Conservation (phyloP, 1,140 invertebrate species). For the Ceratosolen solmsi region DNA sequence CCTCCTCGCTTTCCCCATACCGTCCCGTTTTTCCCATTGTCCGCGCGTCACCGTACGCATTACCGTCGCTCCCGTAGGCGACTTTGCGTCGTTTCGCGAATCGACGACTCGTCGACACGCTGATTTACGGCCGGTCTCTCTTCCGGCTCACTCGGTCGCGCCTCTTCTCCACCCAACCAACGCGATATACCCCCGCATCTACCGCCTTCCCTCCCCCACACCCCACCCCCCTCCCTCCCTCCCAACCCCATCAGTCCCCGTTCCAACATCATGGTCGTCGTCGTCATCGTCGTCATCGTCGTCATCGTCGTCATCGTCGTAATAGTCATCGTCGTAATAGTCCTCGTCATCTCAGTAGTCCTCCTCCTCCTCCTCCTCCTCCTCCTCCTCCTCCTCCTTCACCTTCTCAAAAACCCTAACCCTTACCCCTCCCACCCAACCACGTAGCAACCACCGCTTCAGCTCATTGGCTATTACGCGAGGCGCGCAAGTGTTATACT, state of each 20-base stretch:
- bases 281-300: too few relatives aligned
- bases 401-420: background rate
- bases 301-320: too few relatives aligned
- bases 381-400: background rate
- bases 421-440: too few relatives aligned
- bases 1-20: background rate
- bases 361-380: background rate
- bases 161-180: background rate
- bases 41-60: background rate
- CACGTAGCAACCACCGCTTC: background rate
- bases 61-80: background rate
- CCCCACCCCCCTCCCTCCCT: too few relatives aligned
- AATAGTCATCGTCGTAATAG: too few relatives aligned
- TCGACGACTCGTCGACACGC: constrained; percentile 19
- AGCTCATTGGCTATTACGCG: background rate
- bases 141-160: constrained; percentile 24
- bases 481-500: background rate
- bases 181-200: background rate
- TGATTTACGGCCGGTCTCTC: constrained; percentile 29
- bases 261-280: too few relatives aligned
- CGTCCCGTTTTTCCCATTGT: background rate
- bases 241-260: too few relatives aligned
- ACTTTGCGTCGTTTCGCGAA: constrained; percentile 37
- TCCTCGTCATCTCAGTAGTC: too few relatives aligned
- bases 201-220: background rate